Conservation (phyloP, 2,888 invertebrate species). For the Amphipoea lucens region DNA sequence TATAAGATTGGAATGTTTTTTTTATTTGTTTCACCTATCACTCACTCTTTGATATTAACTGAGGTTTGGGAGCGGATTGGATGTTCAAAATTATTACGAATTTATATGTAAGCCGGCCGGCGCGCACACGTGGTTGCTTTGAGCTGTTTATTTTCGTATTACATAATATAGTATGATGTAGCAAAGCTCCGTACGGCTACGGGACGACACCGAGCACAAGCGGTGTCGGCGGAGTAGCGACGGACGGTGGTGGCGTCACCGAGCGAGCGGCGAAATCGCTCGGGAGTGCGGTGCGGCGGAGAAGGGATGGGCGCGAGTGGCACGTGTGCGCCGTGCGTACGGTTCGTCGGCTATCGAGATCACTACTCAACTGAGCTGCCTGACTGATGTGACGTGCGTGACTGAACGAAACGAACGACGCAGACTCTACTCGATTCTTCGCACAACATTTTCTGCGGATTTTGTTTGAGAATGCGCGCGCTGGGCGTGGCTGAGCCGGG, state of each 20-base stretch:
- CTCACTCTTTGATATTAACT: slow-evolving; percentile 40
- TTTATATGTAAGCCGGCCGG: slow-evolving; percentile 65
- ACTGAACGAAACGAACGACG: slow-evolving; percentile 78
- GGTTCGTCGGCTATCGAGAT: slow-evolving; percentile 83
- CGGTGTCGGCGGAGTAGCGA: slow-evolving; percentile 62
- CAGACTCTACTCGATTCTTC: slow-evolving; percentile 79
- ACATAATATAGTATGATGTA: slow-evolving; percentile 79
- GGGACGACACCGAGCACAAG: slow-evolving; percentile 67
- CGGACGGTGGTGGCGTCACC: slow-evolving; percentile 71
- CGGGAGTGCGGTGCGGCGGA: slow-evolving; percentile 73
- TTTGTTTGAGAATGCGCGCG: slow-evolving; percentile 87
- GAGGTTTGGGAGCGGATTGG: slow-evolving; percentile 48
- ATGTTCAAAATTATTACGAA: slow-evolving; percentile 42
- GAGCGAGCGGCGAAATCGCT: slow-evolving; percentile 77
- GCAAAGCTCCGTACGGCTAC: slow-evolving; percentile 61
- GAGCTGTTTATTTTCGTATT: slow-evolving; percentile 83
- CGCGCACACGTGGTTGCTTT: slow-evolving; percentile 83
- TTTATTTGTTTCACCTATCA: slow-evolving; percentile 52
- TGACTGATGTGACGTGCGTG: slow-evolving; percentile 81
- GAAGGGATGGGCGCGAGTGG: slow-evolving; percentile 78
- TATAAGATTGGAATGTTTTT: slow-evolving; percentile 64
- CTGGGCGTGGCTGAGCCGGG: slow-evolving; percentile 85
- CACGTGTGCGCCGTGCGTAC: slow-evolving; percentile 85
- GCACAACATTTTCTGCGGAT: slow-evolving; percentile 84
- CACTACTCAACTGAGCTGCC: slow-evolving; percentile 82